Evolutionary conservation across 2,888 invertebrate species (phyloP), one percentile per base, ranked within the genome.

Genomic region (Caenorhabditis sp.): DNA sequence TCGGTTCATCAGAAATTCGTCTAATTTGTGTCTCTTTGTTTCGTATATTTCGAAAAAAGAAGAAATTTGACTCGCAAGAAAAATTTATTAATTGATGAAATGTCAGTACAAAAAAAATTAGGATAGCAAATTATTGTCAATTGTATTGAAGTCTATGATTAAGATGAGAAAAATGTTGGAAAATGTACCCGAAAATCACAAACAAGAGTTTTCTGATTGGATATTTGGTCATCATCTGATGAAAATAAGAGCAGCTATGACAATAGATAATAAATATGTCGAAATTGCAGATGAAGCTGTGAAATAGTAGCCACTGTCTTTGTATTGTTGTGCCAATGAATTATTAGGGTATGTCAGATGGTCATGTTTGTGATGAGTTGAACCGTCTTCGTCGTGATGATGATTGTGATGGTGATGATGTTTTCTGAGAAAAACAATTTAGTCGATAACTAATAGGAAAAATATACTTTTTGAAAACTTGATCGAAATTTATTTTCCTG

Each of bases 361-460:
- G 1, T 72, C 59, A 21, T 72, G 67, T 36, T 72, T 67, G 62
- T 62, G 64, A 14, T 49, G 25, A 17, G 25, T 17, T 23, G 56
- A 63, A 17, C 38, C 60, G 26, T 23, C 36, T 43, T 27, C 57
- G 17, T 70, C 62, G 38, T 70, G 61, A 23, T 70, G 63, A 27
- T 66, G 70, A 21, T 72, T 67, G 54, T 71, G 67, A 23, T 71
- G 63, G n/a, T 71, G 71, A 23, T 67, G 66, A 31, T 72, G 67
- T 27, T 68, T 67, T 53, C 67, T 67, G 58, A 1, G 66, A 70
- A 21, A 21, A 50, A 3, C 14, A n/a, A n/a, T n/a, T 38, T 7
- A 38, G 50, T 20, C 20, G 50, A 50, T 50, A 4, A 50, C 4
- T 50, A 50, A 20, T n/a, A n/a, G n/a, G n/a, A n/a, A n/a, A n/a